phyloP scores from a whole-genome alignment of 1,140 invertebrate genomes.

The Ceratina calcarata region DNA sequence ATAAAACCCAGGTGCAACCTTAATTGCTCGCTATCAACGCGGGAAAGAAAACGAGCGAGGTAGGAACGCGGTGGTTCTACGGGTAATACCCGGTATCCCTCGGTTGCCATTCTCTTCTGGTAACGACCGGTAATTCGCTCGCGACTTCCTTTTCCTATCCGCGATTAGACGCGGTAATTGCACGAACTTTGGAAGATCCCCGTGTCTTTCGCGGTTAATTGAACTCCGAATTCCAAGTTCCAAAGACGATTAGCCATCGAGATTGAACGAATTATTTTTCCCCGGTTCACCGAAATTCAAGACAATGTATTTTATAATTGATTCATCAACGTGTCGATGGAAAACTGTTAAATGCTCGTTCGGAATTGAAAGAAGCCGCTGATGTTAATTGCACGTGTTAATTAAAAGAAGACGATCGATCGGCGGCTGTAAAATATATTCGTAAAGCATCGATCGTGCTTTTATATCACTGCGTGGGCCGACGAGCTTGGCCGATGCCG shows the following conservation, averaged over 20 bases:
- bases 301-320: too few relatives aligned
- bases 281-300: too few relatives aligned
- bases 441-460: not conserved
- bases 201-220: not conserved
- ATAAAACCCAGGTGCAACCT: not conserved
- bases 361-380: not conserved
- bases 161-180: constrained; percentile 10
- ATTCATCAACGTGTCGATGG: not conserved
- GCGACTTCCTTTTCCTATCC: not conserved
- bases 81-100: constrained; percentile 1
- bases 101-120: not conserved
- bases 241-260: too few relatives aligned
- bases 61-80: not conserved
- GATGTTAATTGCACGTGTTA: not conserved
- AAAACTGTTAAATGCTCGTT: not conserved
- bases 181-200: not conserved
- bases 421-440: too few relatives aligned
- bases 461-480: not conserved
- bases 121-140: constrained; percentile 21
- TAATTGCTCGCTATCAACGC: not conserved
- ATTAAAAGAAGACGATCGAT: constrained; percentile 1
- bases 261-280: too few relatives aligned
- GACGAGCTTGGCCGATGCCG: not conserved
- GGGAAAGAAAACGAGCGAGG: constrained; percentile 9
- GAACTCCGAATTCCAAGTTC: not conserved